Conservation (phyloP, 2,888 invertebrate genomes). For the Lucinisca nassula region DNA sequence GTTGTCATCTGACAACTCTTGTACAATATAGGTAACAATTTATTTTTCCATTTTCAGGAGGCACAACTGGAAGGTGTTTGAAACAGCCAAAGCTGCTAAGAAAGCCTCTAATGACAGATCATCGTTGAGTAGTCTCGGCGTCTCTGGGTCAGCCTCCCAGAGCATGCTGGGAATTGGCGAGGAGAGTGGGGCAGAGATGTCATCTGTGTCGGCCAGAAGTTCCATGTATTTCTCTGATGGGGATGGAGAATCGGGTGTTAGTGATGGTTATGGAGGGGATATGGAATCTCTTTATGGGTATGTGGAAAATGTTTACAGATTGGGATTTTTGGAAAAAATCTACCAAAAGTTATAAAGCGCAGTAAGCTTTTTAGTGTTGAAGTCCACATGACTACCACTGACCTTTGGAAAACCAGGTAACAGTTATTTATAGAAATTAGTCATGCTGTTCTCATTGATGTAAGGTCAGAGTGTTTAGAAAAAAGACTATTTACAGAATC, state of each 20-base stretch:
- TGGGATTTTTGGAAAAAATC: too few relatives aligned
- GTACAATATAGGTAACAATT: too few relatives aligned
- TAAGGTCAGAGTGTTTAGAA: too few relatives aligned
- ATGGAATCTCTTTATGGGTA: conserved; percentile 83
- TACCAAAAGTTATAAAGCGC: too few relatives aligned
- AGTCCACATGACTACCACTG: too few relatives aligned
- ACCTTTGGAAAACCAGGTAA: too few relatives aligned
- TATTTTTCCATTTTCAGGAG: conserved; percentile 90
- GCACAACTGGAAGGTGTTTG: conserved; percentile 96
- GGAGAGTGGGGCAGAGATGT: conserved; percentile 62
- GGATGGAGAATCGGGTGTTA: conserved; percentile 79
- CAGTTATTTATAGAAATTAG: too few relatives aligned
- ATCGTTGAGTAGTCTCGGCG: conserved; percentile 33
- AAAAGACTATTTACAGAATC: too few relatives aligned
- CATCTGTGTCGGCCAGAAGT: conserved; percentile 74
- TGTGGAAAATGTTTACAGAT: conserved; percentile 28
- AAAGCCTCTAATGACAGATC: conserved; percentile 53
- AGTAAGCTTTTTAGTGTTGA: too few relatives aligned
- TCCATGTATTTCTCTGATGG: conserved; percentile 85
- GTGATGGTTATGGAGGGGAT: conserved; percentile 84
- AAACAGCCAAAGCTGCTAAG: conserved; percentile 91
- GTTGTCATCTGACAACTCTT: too few relatives aligned
- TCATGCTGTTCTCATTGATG: too few relatives aligned
- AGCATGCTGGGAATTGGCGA: conserved; percentile 63
- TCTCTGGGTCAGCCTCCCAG: conserved; percentile 54